Evolutionary conservation across 23 tunicate species (phyloP), one percentile per base, ranked within the genome.

Genomic region (Trididemnum nubilum): DNA sequence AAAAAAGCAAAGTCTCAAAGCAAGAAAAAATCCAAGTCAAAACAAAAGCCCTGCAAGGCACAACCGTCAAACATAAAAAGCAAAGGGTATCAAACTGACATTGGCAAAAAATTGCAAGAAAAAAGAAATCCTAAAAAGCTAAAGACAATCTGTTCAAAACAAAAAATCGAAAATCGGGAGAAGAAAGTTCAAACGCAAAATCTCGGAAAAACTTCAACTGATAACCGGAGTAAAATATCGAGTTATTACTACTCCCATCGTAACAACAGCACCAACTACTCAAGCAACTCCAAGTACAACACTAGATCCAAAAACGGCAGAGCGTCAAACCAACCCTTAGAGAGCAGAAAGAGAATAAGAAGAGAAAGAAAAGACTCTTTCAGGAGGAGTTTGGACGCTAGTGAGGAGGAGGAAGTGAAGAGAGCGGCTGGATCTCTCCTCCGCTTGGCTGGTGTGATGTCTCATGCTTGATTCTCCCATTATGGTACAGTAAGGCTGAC

Each of bases 391-490:
- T 31, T 3, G 7, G 37, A 5, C 21, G 38, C 52, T 30, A 81
- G 66, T 12, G 96, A 85, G 26, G 96, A 90, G 25, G 88, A 83
- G 57, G 95, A 90, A 51, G 70, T 90, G 26, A 90, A 90, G 49
- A 80, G 81, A 0, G 96, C 96, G 22, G 96, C 96, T 30, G 96
- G 96, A 24, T 90, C 96, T 0, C 84, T 90, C 9, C 83, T 90
- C 26, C 90, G 85, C 18, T 83, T 90, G 23, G 96, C 96, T 33
- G 96, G 96, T n/a, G 64, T 90, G 31, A 27, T 77, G 57, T n/a
- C n/a, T n/a, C n/a, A n/a, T n/a, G n/a, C n/a, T n/a, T n/a, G n/a
- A n/a, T n/a, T n/a, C n/a, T n/a, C n/a, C n/a, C n/a, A n/a, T n/a
- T n/a, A n/a, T n/a, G n/a, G n/a, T n/a, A n/a, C n/a, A n/a, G n/a